These are phyloP conservation scores for Agonum fuliginosum DNA, from an alignment of 2,888 invertebrate species.

Conservation along the genomic window DNA sequence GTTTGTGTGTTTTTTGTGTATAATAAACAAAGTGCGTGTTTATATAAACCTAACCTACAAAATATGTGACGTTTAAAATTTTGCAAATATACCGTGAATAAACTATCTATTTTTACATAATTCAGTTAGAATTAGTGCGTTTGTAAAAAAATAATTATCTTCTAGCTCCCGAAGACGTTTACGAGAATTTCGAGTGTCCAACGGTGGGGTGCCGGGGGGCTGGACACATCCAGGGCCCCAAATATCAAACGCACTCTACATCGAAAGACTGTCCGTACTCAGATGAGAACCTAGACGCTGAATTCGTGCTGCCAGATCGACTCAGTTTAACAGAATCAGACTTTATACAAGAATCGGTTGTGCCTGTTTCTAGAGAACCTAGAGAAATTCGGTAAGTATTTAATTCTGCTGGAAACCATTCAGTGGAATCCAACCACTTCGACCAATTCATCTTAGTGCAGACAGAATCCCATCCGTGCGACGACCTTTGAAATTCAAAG, in stretches of 20 bases:
- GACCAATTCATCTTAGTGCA: too few species aligned
- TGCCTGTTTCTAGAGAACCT: conserved; percentile 71
- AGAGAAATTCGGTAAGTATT: conserved; percentile 67
- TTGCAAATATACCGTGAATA: neutral
- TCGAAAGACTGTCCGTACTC: conserved; percentile 87
- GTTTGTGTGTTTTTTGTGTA: neutral
- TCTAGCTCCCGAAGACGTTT: conserved; percentile 79
- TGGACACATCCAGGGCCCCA: conserved; percentile 89
- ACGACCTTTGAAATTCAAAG: too few species aligned
- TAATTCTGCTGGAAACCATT: neutral
- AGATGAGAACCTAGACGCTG: conserved; percentile 75
- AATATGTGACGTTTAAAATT: neutral
- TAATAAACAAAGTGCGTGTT: conserved; percentile 12
- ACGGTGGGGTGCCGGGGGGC: conserved; percentile 91
- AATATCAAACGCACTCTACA: conserved; percentile 82
- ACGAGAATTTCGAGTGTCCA: conserved; percentile 80
- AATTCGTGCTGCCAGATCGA: conserved; percentile 74
- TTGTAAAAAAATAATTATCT: too few species aligned
- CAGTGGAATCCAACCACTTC: too few species aligned
- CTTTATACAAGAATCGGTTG: conserved; percentile 69
- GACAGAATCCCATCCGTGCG: too few species aligned
- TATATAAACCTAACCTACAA: conserved; percentile 4
- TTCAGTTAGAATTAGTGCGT: neutral
- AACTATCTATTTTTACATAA: neutral
- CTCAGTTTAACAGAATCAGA: conserved; percentile 72